Evolutionary conservation across 2,797 vertebrate genomes (phyloP).

Genomic region (Paramormyrops hopkinsi): DNA sequence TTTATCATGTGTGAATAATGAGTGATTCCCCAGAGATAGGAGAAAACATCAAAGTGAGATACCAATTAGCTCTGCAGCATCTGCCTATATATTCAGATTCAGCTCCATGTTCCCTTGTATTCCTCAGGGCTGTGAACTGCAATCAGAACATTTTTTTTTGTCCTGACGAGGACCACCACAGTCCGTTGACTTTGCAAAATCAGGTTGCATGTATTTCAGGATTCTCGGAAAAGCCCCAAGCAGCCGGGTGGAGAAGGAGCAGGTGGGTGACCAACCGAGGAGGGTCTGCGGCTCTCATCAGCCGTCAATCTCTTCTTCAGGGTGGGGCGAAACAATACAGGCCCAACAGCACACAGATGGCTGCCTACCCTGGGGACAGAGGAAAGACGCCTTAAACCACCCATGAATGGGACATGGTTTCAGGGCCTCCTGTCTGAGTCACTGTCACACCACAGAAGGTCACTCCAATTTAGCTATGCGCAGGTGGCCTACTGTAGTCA

Average conservation of each 20-base stretch:
- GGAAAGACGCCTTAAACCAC: not conserved
- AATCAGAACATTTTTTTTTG: not conserved
- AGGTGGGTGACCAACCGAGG: not conserved
- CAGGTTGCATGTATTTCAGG: not conserved
- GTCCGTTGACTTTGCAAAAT: not conserved
- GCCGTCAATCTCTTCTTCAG: not conserved
- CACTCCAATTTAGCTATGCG: not conserved
- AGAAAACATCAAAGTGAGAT: not conserved
- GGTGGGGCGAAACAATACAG: not conserved
- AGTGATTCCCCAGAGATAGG: not conserved
- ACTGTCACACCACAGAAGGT: slow-evolving; percentile 12
- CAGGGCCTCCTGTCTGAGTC: not conserved
- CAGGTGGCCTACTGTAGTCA: not conserved
- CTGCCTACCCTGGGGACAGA: not conserved
- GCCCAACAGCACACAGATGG: slow-evolving; percentile 7
- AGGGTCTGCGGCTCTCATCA: not conserved
- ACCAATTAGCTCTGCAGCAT: not conserved
- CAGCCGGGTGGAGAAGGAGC: not conserved
- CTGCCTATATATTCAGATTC: not conserved
- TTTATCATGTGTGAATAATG: not conserved
- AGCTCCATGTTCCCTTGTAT: not conserved
- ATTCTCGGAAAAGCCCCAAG: not conserved
- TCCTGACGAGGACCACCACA: not conserved
- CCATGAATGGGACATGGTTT: not conserved
- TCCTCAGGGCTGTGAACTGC: not conserved